A percentile compares a stretch with the other conserved stretches of the same genome.
Conservation (phyloP, 2,888 invertebrate genomes). For the Syritta pipiens region DNA sequence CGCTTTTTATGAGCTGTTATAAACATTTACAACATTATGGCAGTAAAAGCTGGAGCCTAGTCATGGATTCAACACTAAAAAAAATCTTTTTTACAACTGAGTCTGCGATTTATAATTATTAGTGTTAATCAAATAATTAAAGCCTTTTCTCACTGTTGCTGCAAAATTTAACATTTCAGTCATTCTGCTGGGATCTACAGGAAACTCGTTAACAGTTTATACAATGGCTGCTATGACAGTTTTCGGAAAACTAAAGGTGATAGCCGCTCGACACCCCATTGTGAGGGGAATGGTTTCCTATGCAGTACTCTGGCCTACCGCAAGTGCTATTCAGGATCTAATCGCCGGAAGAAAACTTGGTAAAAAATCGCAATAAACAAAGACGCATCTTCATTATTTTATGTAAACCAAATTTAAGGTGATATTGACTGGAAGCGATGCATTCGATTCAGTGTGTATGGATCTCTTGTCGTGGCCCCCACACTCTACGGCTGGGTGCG, state of each 20-base stretch:
- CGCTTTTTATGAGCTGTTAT: too few species aligned
- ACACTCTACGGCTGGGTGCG: slow-evolving; percentile 89
- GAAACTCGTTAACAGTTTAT: not conserved
- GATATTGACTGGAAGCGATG: slow-evolving; percentile 85
- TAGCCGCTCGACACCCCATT: slow-evolving; percentile 75
- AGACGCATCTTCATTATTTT: not conserved
- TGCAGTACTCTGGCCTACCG: slow-evolving; percentile 85
- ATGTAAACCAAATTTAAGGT: slow-evolving; percentile 73
- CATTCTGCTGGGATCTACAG: not conserved
- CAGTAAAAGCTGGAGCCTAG: too few species aligned
- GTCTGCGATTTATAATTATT: too few species aligned
- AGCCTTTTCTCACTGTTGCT: too few species aligned
- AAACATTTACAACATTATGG: too few species aligned
- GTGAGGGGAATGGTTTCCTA: slow-evolving; percentile 84
- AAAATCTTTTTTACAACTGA: too few species aligned
- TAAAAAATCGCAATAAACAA: slow-evolving; percentile 74
- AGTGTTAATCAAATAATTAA: too few species aligned
- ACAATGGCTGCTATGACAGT: slow-evolving; percentile 33
- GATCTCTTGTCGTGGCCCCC: slow-evolving; percentile 89
- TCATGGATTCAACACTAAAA: too few species aligned
- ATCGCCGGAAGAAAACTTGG: slow-evolving; percentile 83
- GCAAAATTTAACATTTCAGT: not conserved
- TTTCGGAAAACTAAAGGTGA: slow-evolving; percentile 51
- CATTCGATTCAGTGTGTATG: slow-evolving; percentile 87
- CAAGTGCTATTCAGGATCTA: slow-evolving; percentile 86